phyloP scores from a whole-genome alignment of 2,797 vertebrate genomes.

The Crossoptilon crossoptilon region DNA sequence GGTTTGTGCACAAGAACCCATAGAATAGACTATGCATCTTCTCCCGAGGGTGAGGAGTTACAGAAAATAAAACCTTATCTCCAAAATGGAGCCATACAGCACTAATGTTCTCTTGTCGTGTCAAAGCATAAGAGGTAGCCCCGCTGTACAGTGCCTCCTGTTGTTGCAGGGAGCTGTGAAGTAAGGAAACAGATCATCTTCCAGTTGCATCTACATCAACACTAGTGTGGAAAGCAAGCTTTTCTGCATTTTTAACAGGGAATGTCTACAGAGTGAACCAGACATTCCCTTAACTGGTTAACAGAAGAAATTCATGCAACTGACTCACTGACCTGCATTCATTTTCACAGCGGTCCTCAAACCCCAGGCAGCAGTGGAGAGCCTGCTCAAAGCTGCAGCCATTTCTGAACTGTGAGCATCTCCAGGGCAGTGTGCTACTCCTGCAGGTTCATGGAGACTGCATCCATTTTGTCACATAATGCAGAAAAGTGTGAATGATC shows the following conservation, averaged over 20 bases:
- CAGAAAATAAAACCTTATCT: background rate
- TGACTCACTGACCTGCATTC: background rate
- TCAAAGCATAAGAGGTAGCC: rapidly evolving
- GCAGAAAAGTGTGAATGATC: background rate
- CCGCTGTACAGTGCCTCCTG: rapidly evolving
- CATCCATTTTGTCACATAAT: rapidly evolving
- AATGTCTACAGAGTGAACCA: background rate
- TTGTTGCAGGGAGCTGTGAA: background rate
- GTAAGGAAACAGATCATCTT: background rate
- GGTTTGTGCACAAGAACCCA: background rate
- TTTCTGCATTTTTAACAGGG: background rate
- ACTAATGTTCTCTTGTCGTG: rapidly evolving
- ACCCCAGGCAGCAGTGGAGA: background rate
- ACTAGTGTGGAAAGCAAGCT: background rate
- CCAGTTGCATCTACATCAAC: background rate
- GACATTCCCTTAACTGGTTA: background rate
- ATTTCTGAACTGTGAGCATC: background rate
- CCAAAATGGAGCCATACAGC: background rate
- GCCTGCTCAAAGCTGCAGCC: background rate
- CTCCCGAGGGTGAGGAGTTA: background rate
- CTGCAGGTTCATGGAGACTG: background rate
- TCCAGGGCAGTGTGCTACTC: rapidly evolving
- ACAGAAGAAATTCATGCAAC: background rate
- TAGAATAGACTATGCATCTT: background rate
- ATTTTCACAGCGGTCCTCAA: background rate